phyloP scores from a whole-genome alignment of 92 coral and sea anemone species.

The Palythoa grandiflora region DNA sequence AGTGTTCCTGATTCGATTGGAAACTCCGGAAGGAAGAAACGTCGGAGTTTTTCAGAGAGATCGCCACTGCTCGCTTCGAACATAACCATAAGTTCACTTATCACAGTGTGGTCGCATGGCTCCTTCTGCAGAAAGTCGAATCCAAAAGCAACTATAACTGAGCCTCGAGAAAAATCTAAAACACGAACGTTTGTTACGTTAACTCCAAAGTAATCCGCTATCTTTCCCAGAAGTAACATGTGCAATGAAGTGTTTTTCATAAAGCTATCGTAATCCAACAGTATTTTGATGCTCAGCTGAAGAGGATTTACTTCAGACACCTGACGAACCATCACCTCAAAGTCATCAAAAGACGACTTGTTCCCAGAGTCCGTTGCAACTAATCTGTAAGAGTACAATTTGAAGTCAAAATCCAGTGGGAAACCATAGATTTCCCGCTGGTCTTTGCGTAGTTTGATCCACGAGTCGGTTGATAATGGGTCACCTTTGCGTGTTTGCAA shows the following conservation, averaged over 20 bases:
- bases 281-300: conserved; percentile 63
- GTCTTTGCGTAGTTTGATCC: conserved; percentile 77
- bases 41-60: conserved; percentile 61
- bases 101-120: conserved; percentile 50
- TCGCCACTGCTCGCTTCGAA: conserved; percentile 62
- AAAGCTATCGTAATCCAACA: conserved; percentile 71
- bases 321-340: conserved; percentile 69
- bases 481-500: conserved; percentile 64
- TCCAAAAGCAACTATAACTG: conserved; percentile 71
- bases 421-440: conserved; percentile 62
- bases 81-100: conserved; percentile 33
- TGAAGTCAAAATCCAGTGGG: conserved; percentile 21
- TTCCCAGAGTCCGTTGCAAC: conserved; percentile 83
- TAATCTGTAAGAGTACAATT: conserved; percentile 52
- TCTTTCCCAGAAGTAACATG: conserved; percentile 66
- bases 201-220: conserved; percentile 72
- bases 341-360: conserved; percentile 62
- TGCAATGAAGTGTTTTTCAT: conserved; percentile 72
- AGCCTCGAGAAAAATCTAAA: conserved; percentile 68
- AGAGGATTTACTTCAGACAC: conserved; percentile 47
- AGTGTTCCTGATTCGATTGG: conserved; percentile 64
- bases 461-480: conserved; percentile 68
- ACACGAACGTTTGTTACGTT: conserved; percentile 76
- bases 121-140: conserved; percentile 68
- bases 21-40: conserved; percentile 71